phyloP scores from a whole-genome alignment of 2,797 vertebrate species.

The Helicolenus hilgendorfi region DNA sequence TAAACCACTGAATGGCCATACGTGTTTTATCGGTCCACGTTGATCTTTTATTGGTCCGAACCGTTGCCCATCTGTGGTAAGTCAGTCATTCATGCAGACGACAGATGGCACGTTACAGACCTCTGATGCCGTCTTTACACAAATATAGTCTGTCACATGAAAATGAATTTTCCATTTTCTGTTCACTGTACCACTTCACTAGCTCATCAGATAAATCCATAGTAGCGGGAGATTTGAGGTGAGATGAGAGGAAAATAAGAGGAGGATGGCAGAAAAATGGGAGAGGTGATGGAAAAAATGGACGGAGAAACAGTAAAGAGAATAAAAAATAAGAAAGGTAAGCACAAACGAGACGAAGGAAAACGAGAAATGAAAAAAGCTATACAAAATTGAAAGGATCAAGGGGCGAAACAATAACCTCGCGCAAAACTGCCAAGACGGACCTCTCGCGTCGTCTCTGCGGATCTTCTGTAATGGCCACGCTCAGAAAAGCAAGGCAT shows the following conservation, averaged over 20 bases:
- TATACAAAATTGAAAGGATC: slow-evolving; percentile 59
- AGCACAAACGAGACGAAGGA: background rate
- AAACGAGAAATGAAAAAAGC: slow-evolving; percentile 32
- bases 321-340: slow-evolving; percentile 29
- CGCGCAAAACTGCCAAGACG: slow-evolving; percentile 44
- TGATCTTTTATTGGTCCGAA: slow-evolving; percentile 31
- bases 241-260: slow-evolving; percentile 25
- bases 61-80: slow-evolving; percentile 28
- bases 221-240: slow-evolving; percentile 17
- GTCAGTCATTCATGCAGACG: slow-evolving; percentile 25
- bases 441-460: slow-evolving; percentile 60
- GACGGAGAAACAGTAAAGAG: background rate
- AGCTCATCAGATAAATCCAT: slow-evolving; percentile 44
- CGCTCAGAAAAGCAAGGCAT: slow-evolving; percentile 51
- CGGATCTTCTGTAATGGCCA: slow-evolving; percentile 68
- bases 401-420: slow-evolving; percentile 69
- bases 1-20: background rate
- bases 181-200: slow-evolving; percentile 1
- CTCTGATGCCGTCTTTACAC: slow-evolving; percentile 16
- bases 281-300: slow-evolving; percentile 13
- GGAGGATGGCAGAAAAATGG: background rate
- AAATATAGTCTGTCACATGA: slow-evolving; percentile 37
- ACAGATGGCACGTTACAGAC: slow-evolving; percentile 43
- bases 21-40: background rate
- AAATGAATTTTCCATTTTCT: slow-evolving; percentile 39